Evolutionary conservation across 30 jellyfish, hydroid and myxozoan species (phyloP), one percentile per base, ranked within the genome.

Genomic region (Mastigias papua): DNA sequence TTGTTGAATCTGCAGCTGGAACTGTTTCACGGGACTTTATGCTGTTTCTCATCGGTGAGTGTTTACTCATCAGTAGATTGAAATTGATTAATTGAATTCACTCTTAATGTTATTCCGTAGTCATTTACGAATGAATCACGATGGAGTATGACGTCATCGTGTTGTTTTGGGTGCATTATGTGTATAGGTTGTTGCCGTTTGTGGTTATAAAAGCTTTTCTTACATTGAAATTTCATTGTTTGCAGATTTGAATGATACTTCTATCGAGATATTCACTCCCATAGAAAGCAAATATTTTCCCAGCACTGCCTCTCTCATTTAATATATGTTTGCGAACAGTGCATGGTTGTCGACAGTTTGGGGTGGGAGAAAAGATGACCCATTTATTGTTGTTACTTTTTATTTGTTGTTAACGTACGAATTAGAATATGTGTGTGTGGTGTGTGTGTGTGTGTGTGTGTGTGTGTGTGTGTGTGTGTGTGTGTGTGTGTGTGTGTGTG

Each of bases 1-100:
- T 67, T 27, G 97, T 76, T 42, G 80, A 19, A 20, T 93, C 98
- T 5, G 34, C 60, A 7, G 98, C 98, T 13, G 99, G 99, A 10
- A 64, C 21, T 21, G 20, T 82, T 1, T 3, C 78, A 25, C 69
- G 98, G 72, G 93, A 86, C 60, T 96, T 88, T 69, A 61, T 50
- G 95, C 72, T 81, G 81, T 70, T 48, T 60, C 21, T 70, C n/a
- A 31, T 69, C 2, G 27, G 90, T 80, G 42, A 42, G 81, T 70
- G 69, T 33, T 1, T 9, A 22, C 3, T 27, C 74, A 5, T 21
- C 27, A 10, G 70, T n/a, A n/a, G n/a, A n/a, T n/a, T n/a, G n/a
- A n/a, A n/a, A n/a, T 37, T 37, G 54, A 37, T 11, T 37, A 11
- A 3, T 3, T 37, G 54, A 3, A 11, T 37, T 37, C 11, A 11